phyloP scores from a whole-genome alignment of 2,113 vertebrate genomes.

The Notarius lentiginosus region DNA sequence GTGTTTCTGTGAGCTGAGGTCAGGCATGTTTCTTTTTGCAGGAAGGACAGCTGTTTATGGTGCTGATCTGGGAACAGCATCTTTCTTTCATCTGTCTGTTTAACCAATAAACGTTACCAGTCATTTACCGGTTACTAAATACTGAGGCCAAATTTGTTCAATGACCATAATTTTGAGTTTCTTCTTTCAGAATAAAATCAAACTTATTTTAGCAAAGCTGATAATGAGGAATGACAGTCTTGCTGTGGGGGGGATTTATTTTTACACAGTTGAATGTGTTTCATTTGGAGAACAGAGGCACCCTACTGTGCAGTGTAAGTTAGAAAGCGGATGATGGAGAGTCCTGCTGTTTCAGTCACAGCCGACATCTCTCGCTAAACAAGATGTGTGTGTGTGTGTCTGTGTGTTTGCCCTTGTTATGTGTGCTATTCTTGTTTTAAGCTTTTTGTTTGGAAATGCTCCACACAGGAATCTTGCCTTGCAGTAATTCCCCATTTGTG shows the following conservation, averaged over 20 bases:
- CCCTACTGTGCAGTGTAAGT: conserved; percentile 17
- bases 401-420: conserved; percentile 4
- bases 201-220: conserved; percentile 1
- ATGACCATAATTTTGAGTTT: background rate
- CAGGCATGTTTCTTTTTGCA: background rate
- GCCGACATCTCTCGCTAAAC: conserved; percentile 9
- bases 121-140: background rate
- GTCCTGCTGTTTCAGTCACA: conserved; percentile 13
- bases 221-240: background rate
- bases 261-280: conserved; percentile 18
- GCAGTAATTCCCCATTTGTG: background rate
- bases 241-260: background rate
- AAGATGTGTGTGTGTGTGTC: conserved; percentile 10
- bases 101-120: background rate
- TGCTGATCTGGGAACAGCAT: background rate
- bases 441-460: conserved; percentile 13
- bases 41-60: background rate
- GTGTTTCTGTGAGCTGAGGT: background rate
- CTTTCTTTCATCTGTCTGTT: background rate
- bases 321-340: conserved; percentile 22
- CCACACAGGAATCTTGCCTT: background rate
- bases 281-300: conserved; percentile 21
- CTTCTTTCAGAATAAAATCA: background rate
- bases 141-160: background rate
- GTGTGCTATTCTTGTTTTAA: background rate